phyloP scores from a whole-genome alignment of 2,888 invertebrate species.

The Arctia plantaginis region DNA sequence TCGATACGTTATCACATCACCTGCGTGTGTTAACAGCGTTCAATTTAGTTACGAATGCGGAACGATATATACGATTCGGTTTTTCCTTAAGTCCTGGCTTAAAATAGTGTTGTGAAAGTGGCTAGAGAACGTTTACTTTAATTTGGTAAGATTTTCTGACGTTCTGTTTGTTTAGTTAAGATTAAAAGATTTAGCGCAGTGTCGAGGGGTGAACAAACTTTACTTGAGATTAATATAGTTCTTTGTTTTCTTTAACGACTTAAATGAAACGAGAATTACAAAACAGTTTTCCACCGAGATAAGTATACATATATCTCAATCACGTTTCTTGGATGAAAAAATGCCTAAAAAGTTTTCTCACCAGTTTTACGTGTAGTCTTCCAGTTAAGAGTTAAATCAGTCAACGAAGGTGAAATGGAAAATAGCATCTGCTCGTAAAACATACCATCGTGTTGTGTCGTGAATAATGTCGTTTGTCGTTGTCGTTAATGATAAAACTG shows the following conservation, averaged over 20 bases:
- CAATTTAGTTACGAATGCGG: constrained; percentile 51
- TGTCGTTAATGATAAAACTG: too few species aligned
- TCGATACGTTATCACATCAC: constrained; percentile 68
- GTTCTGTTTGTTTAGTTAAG: constrained; percentile 18
- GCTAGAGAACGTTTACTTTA: constrained; percentile 16
- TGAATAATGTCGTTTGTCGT: neutral
- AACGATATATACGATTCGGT: constrained; percentile 29
- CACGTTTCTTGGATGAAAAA: too few species aligned
- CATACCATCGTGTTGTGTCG: neutral
- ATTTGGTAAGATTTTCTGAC: constrained; percentile 41
- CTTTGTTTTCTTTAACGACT: constrained; percentile 35
- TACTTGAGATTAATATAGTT: constrained; percentile 44
- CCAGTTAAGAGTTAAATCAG: neutral
- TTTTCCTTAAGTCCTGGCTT: constrained; percentile 33
- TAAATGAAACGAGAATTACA: neutral
- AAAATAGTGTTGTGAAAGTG: constrained; percentile 23
- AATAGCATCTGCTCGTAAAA: neutral
- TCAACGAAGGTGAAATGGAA: neutral
- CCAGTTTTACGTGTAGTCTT: too few species aligned
- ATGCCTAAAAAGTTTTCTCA: too few species aligned
- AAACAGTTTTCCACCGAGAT: neutral
- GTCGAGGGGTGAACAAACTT: constrained; percentile 43
- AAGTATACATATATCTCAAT: too few species aligned
- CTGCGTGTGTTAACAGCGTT: constrained; percentile 42
- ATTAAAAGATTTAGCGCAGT: constrained; percentile 16